Percentiles rank a stretch among this genome's conserved stretches.
These are phyloP conservation scores for Acipenser oxyrinchus DNA, from an alignment of 2,797 vertebrate species.

Conservation along the genomic window DNA sequence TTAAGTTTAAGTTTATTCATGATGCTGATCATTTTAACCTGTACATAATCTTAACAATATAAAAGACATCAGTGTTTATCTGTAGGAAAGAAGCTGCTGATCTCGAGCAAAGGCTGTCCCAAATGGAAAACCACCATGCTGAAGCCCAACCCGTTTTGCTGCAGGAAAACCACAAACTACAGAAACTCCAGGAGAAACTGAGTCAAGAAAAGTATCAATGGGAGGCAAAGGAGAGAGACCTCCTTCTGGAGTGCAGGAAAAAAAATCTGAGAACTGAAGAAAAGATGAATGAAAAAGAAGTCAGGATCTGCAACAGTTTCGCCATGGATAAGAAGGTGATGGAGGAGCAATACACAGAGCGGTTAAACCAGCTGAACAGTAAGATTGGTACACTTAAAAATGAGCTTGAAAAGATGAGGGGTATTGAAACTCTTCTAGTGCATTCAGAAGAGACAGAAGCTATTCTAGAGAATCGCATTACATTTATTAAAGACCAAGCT, in stretches of 20 bases:
- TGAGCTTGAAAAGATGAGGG: conserved; percentile 22
- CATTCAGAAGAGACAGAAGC: conserved; percentile 44
- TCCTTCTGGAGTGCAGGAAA: conserved; percentile 29
- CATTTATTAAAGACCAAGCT: conserved; percentile 40
- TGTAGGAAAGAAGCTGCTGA: conserved; percentile 43
- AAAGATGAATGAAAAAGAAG: conserved; percentile 36
- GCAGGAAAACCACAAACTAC: conserved; percentile 34
- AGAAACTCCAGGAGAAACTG: conserved; percentile 34
- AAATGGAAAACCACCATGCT: conserved; percentile 35
- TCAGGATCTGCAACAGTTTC: conserved; percentile 33
- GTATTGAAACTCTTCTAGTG: rapidly evolving
- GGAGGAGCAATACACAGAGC: conserved; percentile 33
- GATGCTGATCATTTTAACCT: no score
- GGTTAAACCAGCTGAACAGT: conserved; percentile 31
- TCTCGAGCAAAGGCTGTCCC: conserved; percentile 35
- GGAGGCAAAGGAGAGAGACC: conserved; percentile 32
- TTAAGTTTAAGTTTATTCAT: no score
- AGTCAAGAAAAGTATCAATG: conserved; percentile 23
- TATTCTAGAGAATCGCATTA: conserved; percentile 40
- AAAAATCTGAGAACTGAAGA: conserved; percentile 35
- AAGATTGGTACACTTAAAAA: conserved; percentile 28
- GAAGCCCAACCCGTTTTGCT: conserved; percentile 37
- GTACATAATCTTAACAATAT: not conserved
- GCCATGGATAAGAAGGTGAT: conserved; percentile 36
- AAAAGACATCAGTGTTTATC: conserved; percentile 27